Evolutionary conservation across 1,140 invertebrate species (phyloP), one percentile per base, ranked within the genome.

Genomic region (Papilio polytes): DNA sequence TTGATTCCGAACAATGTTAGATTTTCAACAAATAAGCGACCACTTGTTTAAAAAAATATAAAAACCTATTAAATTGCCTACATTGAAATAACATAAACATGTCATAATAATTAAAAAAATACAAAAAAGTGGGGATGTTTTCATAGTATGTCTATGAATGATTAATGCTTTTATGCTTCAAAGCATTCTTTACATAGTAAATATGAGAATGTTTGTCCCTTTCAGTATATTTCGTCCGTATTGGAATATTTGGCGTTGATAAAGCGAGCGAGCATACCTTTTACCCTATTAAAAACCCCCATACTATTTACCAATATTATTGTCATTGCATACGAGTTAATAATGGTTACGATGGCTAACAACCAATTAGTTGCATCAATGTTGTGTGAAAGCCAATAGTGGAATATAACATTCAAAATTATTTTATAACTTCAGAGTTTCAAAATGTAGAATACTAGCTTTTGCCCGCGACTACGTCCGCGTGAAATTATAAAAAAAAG

Each of bases 161-260:
- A 3, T 36, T 6, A 36, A 31, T 31, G 26, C 63, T 66, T 31
- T 36, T 36, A 36, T 36, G 36, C 2, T 36, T 66, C 22, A 66
- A 66, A 66, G 63, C 63, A 66, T 66, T 66, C 59, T 66, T 66
- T 66, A 1, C 22, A 31, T 66, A 66, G 31, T 66, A 66, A 66
- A 66, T 31, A 15, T 31, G 26, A 31, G 26, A 66, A 66, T 66
- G 31, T 66, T 66, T 31, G 22, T 31, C 63, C 63, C 22, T 66
- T 66, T 66, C 12, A 22, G 22, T 63, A 31, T 66, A 66, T 63
- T 63, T 63, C 56, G 10, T 66, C 63, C 63, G 22, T 66, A 66
- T 66, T 66, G 63, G 22, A 66, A 66, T 66, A 66, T 66, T 66
- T 66, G 63, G 26, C 22, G 1, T 66, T 31, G 26, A 66, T 66